Evolutionary conservation across 2,888 invertebrate genomes (phyloP).

Genomic region (Zeuzera pyrina): DNA sequence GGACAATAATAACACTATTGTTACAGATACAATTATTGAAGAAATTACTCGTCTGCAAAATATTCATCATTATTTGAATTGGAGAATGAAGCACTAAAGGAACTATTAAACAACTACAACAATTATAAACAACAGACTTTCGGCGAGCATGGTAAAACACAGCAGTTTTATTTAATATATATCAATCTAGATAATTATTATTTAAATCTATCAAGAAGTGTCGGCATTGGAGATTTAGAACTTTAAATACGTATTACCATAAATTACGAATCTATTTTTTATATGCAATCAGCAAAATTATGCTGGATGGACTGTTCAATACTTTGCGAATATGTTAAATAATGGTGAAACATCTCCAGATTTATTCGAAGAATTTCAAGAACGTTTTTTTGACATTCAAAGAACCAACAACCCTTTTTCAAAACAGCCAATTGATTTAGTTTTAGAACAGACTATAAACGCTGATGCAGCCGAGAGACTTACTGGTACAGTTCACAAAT

Average conservation of each 20-base stretch:
- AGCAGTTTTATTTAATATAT: constrained; percentile 12
- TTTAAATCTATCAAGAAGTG: constrained; percentile 4
- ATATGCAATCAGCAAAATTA: constrained; percentile 17
- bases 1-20: constrained; percentile 4
- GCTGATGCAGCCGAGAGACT: constrained; percentile 27
- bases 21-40: constrained; percentile 10
- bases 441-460: constrained; percentile 30
- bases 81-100: constrained; percentile 8
- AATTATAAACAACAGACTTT: constrained; percentile 7
- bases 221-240: constrained; percentile 10
- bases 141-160: constrained; percentile 11
- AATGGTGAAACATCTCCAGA: neutral
- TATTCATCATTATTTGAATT: constrained; percentile 6
- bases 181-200: constrained; percentile 6
- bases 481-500: constrained; percentile 20
- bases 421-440: constrained; percentile 18
- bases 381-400: constrained; percentile 17
- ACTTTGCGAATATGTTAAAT: neutral
- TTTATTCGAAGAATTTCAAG: constrained; percentile 1
- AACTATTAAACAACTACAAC: constrained; percentile 8
- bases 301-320: constrained; percentile 13
- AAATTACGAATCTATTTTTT: constrained; percentile 18
- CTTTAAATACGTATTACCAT: constrained; percentile 5
- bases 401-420: constrained; percentile 17
- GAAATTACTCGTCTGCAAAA: constrained; percentile 7